Evolutionary conservation across 2,888 invertebrate species (phyloP).

Genomic region (Miltochrista miniata): DNA sequence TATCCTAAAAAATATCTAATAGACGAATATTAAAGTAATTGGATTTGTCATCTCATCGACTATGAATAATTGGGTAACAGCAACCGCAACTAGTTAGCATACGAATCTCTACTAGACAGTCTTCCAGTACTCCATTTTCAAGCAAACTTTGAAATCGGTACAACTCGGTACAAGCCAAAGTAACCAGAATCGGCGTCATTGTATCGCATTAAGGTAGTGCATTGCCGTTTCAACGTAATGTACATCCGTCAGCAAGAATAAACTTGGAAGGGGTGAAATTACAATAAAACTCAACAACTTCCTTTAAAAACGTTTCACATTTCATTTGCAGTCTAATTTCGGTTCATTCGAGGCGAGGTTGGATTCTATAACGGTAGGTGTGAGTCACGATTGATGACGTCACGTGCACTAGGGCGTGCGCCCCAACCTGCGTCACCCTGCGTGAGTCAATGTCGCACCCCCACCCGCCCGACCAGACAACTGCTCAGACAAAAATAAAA

Average conservation of each 20-base stretch:
- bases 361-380: slow-evolving; percentile 51
- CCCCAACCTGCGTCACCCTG: slow-evolving; percentile 60
- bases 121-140: too few relatives aligned
- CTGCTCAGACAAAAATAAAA: slow-evolving; percentile 52
- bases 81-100: too few relatives aligned
- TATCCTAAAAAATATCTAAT: too few relatives aligned
- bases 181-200: too few relatives aligned
- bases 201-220: too few relatives aligned
- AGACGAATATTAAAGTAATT: too few relatives aligned
- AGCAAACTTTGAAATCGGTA: too few relatives aligned
- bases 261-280: slow-evolving; percentile 30
- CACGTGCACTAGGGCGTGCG: slow-evolving; percentile 61
- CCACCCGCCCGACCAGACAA: slow-evolving; percentile 48
- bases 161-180: too few relatives aligned
- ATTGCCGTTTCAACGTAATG: slow-evolving; percentile 2
- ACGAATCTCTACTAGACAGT: too few relatives aligned
- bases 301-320: slow-evolving; percentile 30
- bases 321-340: slow-evolving; percentile 31
- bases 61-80: too few relatives aligned
- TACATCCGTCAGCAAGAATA: slow-evolving; percentile 20
- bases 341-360: slow-evolving; percentile 34
- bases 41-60: too few relatives aligned
- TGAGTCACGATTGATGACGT: slow-evolving; percentile 67
- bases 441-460: slow-evolving; percentile 60
- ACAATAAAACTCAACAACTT: slow-evolving; percentile 39